Evolutionary conservation across 2,888 invertebrate genomes (phyloP).

Genomic region (Frankliniella intonsa): DNA sequence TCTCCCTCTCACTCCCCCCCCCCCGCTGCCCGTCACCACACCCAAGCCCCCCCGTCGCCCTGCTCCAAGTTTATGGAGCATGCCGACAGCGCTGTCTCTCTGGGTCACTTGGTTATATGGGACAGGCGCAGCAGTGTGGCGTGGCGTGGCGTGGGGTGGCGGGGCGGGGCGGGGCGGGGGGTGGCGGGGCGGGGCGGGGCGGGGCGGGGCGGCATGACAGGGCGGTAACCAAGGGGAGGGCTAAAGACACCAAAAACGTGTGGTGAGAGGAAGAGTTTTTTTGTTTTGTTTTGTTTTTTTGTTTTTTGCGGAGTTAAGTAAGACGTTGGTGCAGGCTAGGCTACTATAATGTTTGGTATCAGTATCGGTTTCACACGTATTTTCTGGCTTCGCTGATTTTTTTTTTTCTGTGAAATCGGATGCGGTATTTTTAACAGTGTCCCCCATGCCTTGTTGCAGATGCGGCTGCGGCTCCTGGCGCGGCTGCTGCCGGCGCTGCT

Average conservation of each 20-base stretch:
- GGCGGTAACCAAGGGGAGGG: background rate
- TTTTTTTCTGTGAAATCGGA: too few relatives aligned
- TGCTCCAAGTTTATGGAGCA: background rate
- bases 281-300: too few relatives aligned
- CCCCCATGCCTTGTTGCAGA: background rate
- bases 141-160: background rate
- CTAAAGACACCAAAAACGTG: background rate
- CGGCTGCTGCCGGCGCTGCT: background rate
- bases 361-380: too few relatives aligned
- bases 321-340: too few relatives aligned
- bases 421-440: too few relatives aligned
- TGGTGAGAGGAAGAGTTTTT: background rate
- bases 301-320: too few relatives aligned
- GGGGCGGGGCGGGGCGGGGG: background rate
- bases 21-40: background rate
- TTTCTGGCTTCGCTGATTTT: too few relatives aligned
- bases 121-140: background rate
- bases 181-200: background rate
- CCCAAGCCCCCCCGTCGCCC: background rate
- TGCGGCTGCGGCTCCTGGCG: background rate
- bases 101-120: background rate
- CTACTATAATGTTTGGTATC: too few relatives aligned
- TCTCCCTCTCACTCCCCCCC: background rate
- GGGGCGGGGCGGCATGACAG: background rate
- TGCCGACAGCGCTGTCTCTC: background rate